Percentiles rank a stretch among this genome's conserved stretches.
phyloP scores from a whole-genome alignment of 2,113 vertebrate species.

The Malurus melanocephalus region DNA sequence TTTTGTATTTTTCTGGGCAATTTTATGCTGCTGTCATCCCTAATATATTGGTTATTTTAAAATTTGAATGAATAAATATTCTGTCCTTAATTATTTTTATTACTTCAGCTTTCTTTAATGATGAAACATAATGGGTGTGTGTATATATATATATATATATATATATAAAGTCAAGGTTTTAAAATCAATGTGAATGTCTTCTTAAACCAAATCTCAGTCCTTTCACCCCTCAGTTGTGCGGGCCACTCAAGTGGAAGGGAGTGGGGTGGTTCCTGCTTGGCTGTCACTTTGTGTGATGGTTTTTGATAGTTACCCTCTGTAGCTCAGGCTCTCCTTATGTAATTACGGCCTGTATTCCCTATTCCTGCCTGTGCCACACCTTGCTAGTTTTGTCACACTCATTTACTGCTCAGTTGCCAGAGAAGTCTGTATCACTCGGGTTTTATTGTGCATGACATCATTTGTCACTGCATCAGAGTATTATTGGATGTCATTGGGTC shows the following conservation, averaged over 20 bases:
- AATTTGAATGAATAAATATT: background rate
- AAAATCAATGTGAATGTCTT: background rate
- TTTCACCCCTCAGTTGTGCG: background rate
- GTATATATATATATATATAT: accelerated
- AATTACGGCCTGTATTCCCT: background rate
- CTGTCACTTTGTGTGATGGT: background rate
- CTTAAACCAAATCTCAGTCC: background rate
- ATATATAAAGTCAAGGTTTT: background rate
- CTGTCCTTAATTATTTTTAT: background rate
- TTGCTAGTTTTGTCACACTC: background rate
- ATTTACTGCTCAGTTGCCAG: background rate
- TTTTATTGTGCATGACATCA: background rate
- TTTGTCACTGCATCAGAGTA: background rate
- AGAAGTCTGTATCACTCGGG: background rate
- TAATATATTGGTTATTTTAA: background rate
- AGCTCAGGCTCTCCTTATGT: background rate
- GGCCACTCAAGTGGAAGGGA: background rate
- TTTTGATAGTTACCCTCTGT: background rate
- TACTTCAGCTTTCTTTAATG: background rate
- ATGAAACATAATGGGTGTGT: background rate
- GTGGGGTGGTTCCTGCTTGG: background rate
- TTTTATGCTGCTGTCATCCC: background rate
- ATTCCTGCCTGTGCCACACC: background rate
- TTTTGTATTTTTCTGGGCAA: background rate
- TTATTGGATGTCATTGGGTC: background rate